Conservation (phyloP, 1,140 invertebrate species). For the Dreissena rostriformis region DNA sequence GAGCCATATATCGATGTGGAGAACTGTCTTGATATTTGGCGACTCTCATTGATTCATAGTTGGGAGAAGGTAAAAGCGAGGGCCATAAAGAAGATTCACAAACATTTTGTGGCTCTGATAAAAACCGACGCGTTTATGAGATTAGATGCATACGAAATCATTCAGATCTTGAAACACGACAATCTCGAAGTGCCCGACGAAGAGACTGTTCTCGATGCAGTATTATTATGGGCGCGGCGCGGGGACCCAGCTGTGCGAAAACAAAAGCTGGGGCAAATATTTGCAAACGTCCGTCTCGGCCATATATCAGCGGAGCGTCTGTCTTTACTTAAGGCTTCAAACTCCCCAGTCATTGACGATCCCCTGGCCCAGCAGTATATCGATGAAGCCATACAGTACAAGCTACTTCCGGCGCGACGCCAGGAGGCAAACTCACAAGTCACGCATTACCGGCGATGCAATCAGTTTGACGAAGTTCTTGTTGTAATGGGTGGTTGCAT, state of each 20-base stretch:
- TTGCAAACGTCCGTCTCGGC: slow-evolving; percentile 67
- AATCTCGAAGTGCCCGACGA: slow-evolving; percentile 66
- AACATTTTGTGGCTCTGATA: slow-evolving; percentile 67
- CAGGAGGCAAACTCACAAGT: slow-evolving; percentile 70
- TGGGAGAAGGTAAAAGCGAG: slow-evolving; percentile 66
- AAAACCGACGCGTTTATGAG: slow-evolving; percentile 66
- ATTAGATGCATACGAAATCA: slow-evolving; percentile 71
- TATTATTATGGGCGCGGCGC: slow-evolving; percentile 68
- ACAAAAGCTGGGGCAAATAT: slow-evolving; percentile 59
- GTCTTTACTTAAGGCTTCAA: slow-evolving; percentile 60
- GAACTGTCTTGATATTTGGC: slow-evolving; percentile 74
- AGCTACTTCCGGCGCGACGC: slow-evolving; percentile 69
- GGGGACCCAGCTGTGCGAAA: slow-evolving; percentile 60
- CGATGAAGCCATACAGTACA: slow-evolving; percentile 72
- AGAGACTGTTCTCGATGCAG: slow-evolving; percentile 68
- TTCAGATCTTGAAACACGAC: slow-evolving; percentile 71
- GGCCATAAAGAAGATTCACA: slow-evolving; percentile 65
- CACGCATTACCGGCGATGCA: slow-evolving; percentile 61
- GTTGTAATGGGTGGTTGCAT: slow-evolving; percentile 73
- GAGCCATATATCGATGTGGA: slow-evolving; percentile 65
- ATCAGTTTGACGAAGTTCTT: slow-evolving; percentile 70
- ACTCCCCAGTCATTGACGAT: slow-evolving; percentile 62
- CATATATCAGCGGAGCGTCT: slow-evolving; percentile 71
- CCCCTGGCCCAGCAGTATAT: slow-evolving; percentile 62
- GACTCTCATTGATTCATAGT: slow-evolving; percentile 66